phyloP scores from a whole-genome alignment of 2,797 vertebrate species.

The Chloroceryle amazona region DNA sequence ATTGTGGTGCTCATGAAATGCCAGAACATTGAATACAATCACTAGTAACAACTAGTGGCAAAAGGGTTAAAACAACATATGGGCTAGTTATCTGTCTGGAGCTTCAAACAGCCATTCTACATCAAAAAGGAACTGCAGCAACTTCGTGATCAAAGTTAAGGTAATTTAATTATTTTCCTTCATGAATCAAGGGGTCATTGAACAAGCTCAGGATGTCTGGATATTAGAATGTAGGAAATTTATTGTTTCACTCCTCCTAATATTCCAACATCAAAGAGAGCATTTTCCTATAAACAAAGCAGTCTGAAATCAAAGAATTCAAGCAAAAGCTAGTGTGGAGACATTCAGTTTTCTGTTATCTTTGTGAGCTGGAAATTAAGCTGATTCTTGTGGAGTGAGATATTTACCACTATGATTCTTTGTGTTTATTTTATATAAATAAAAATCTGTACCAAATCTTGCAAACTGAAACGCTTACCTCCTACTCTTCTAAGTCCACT shows the following conservation, averaged over 20 bases:
- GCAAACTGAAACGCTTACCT: not conserved
- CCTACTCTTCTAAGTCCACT: not conserved
- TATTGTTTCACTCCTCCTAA: slow-evolving; percentile 67
- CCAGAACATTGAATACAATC: not conserved
- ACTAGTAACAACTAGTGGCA: too few relatives aligned
- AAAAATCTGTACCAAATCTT: not conserved
- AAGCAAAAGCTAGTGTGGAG: not conserved
- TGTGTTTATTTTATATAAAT: not conserved
- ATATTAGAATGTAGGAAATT: slow-evolving; percentile 60
- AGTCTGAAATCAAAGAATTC: slow-evolving; percentile 15
- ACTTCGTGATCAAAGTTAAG: slow-evolving; percentile 64
- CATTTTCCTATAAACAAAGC: slow-evolving; percentile 37
- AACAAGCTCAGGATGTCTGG: slow-evolving; percentile 39
- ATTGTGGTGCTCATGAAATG: not conserved
- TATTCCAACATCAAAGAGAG: slow-evolving; percentile 56
- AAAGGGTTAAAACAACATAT: slow-evolving; percentile 25
- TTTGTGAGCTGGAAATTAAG: slow-evolving; percentile 3
- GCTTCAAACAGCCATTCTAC: slow-evolving; percentile 48
- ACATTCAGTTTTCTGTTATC: not conserved
- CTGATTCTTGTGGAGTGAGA: not conserved
- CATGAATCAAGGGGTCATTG: slow-evolving; percentile 49
- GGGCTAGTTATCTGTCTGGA: not conserved
- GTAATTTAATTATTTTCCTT: slow-evolving; percentile 76
- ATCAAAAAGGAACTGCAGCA: slow-evolving; percentile 38
- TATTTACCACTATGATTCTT: not conserved